These are phyloP conservation scores for Acrocephalus arundinaceus DNA, from an alignment of 2,113 vertebrate species.

Conservation along the genomic window DNA sequence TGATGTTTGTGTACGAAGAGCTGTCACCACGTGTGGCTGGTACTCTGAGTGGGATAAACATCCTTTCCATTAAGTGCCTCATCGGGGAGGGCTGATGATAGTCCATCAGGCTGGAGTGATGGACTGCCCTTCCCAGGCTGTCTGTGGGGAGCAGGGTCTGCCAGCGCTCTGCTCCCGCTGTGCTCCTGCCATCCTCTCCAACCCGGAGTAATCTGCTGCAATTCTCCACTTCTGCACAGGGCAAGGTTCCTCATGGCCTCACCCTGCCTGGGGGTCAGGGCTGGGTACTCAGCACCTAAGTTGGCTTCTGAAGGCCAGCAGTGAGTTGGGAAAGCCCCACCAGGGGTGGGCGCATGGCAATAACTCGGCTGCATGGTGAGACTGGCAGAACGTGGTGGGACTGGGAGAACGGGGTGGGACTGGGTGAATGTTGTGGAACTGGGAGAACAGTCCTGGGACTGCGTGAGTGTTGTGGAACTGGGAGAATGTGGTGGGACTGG, in stretches of 20 bases:
- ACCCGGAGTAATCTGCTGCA: not conserved
- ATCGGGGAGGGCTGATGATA: constrained; percentile 24
- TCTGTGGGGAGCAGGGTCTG: not conserved
- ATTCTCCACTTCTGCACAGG: not conserved
- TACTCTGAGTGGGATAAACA: not conserved
- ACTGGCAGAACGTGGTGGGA: not conserved
- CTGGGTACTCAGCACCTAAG: not conserved
- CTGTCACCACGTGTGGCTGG: not conserved
- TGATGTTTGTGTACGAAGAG: not conserved
- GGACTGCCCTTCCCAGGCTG: not conserved
- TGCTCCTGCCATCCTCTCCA: not conserved
- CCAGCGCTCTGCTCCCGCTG: not conserved
- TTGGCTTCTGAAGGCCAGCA: not conserved
- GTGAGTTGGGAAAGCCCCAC: fast-evolving
- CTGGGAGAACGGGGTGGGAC: not conserved
- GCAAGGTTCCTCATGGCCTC: not conserved
- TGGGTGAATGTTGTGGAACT: not conserved
- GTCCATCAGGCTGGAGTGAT: constrained; percentile 36
- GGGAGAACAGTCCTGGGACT: not conserved
- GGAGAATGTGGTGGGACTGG: not conserved
- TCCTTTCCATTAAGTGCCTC: constrained; percentile 14
- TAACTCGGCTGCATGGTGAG: not conserved
- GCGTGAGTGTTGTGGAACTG: not conserved
- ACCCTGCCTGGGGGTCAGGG: not conserved
- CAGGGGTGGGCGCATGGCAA: not conserved